Conservation (phyloP, 1,140 invertebrate species). For the Orius laevigatus region DNA sequence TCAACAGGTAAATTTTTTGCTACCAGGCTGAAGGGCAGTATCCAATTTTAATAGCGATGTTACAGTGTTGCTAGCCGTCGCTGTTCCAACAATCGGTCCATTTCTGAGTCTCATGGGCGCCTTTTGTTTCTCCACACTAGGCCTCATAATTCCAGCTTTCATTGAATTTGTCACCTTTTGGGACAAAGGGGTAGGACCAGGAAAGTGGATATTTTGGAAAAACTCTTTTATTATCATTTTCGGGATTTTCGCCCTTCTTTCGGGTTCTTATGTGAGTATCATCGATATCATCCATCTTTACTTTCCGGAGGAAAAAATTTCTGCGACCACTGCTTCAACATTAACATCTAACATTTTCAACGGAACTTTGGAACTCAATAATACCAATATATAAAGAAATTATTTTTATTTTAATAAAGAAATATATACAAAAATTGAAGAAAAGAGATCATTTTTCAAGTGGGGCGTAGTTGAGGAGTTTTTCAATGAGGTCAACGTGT, state of each 20-base stretch:
- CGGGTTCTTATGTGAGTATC: slow-evolving; percentile 61
- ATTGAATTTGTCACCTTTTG: slow-evolving; percentile 73
- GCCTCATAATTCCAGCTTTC: slow-evolving; percentile 76
- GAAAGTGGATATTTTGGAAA: slow-evolving; percentile 57
- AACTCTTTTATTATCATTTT: slow-evolving; percentile 53
- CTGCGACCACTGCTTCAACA: too few relatives aligned
- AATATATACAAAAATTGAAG: neutral
- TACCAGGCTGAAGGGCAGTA: too few relatives aligned
- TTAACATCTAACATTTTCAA: too few relatives aligned
- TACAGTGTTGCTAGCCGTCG: slow-evolving; percentile 49
- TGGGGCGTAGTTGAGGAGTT: slow-evolving; percentile 93
- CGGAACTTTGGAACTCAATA: neutral
- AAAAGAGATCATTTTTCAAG: slow-evolving; percentile 57
- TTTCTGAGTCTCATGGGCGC: slow-evolving; percentile 89
- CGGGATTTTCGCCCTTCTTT: slow-evolving; percentile 56
- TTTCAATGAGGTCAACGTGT: slow-evolving; percentile 98
- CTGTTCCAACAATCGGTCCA: slow-evolving; percentile 73
- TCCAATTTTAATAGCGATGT: too few relatives aligned
- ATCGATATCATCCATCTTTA: slow-evolving; percentile 38
- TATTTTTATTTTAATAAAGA: neutral
- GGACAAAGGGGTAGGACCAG: slow-evolving; percentile 40
- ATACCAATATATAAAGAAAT: neutral
- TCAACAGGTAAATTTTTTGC: too few relatives aligned
- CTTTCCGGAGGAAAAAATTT: too few relatives aligned
- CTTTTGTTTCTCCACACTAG: slow-evolving; percentile 82